Percentiles rank a stretch among this genome's conserved stretches.
phyloP scores from a whole-genome alignment of 2,888 invertebrate species.

The Homarus gammarus region DNA sequence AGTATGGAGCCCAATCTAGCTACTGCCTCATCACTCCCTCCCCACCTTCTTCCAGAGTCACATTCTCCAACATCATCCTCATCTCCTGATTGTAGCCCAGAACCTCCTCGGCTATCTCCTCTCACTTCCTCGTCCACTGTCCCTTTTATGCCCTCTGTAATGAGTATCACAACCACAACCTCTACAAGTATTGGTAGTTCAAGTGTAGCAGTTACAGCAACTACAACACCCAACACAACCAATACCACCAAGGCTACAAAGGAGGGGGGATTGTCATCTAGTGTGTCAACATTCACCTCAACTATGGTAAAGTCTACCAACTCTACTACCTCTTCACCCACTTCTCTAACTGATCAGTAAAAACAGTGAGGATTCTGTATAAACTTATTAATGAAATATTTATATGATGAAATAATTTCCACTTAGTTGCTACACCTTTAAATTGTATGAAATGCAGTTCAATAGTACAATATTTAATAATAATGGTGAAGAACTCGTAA shows the following conservation, averaged over 20 bases:
- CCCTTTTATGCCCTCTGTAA: conserved; percentile 8
- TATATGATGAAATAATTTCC: conserved; percentile 36
- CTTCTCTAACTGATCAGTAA: conserved; percentile 37
- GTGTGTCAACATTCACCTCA: conserved; percentile 16
- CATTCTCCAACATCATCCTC: conserved; percentile 38
- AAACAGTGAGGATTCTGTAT: conserved; percentile 27
- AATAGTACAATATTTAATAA: conserved; percentile 60
- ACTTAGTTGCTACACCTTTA: conserved; percentile 49
- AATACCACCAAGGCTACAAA: background rate
- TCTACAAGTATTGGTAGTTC: background rate
- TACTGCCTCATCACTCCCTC: conserved; percentile 53
- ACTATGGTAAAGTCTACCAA: conserved; percentile 2
- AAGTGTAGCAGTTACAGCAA: background rate
- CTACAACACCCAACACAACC: conserved; percentile 4
- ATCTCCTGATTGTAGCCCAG: conserved; percentile 42
- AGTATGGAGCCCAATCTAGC: conserved; percentile 63
- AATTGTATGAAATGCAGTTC: conserved; percentile 56
- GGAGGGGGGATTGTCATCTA: conserved; percentile 1
- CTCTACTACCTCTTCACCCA: conserved; percentile 18
- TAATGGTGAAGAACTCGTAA: conserved; percentile 55
- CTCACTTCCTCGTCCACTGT: conserved; percentile 31
- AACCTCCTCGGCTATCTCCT: conserved; percentile 34
- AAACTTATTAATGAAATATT: conserved; percentile 1
- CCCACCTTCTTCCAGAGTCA: conserved; percentile 43
- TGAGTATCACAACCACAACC: background rate